Base-by-base conservation (phyloP, 2,797 vertebrate species). In the Kryptolebias ocellatus region DNA sequence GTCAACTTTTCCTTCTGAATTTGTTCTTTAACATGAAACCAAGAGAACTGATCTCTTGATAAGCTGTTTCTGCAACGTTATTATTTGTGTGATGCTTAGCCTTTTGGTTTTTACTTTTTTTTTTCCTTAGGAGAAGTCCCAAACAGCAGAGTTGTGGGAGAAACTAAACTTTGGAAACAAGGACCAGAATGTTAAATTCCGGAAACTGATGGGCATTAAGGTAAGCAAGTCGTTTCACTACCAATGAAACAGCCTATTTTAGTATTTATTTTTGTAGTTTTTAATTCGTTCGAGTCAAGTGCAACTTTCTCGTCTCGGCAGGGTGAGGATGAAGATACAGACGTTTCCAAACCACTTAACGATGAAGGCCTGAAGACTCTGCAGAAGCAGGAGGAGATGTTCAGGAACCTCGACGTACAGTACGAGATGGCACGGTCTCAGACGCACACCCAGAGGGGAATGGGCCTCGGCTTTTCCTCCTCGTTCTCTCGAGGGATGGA, bases 171-270 rank as follows among this genome's bases (percentile, higher is more conserved):
- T 99, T 91, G 98, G 98, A 89, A 99, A 99, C 88, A 99, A 99
- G 95, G 96, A 99, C 96, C 98, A 99, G 95, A 99, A 99, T 74
- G 96, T 97, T 28, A 99, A 99, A 91, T 99, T 99, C 90, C 96
- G 98, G 75, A 99, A 99, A 90, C 85, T 99, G 64, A 99, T 99
- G 98, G 97, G 98, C 77, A 99, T 99, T 90, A 99, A 99, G 94
- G 98, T 98, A 89, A 90, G 94, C 90, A n/a, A 62, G 24, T 64
- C 34, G 14, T 29, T 53, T 58, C 27, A 39, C 10, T 44, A 3
- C 3, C n/a, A 29, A 14, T 12, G 53, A 2, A 45, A 37, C 8
- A 14, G 7, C 5, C 3, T 28, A 17, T 45, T 6, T 74, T 29
- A 24, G 20, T 24, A 24, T 44, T 0, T 53, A n/a, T 6, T 24